phyloP scores from a whole-genome alignment of 2,888 invertebrate genomes.

The Prosapia bicincta region DNA sequence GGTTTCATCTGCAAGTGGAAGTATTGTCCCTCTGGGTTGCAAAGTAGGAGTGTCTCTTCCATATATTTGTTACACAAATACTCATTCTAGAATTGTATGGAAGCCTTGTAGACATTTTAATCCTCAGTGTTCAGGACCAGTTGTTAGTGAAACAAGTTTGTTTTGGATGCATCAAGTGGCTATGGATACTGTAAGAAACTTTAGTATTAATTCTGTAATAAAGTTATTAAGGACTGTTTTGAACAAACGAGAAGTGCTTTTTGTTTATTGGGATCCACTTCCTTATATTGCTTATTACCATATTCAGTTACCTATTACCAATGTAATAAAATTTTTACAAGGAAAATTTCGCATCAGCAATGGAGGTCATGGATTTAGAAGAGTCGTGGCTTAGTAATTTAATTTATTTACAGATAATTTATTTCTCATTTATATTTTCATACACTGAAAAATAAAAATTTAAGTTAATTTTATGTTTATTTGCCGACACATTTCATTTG shows the following conservation, averaged over 20 bases:
- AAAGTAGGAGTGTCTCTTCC: conserved; percentile 76
- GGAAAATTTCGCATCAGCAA: conserved; percentile 22
- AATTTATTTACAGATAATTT: no score
- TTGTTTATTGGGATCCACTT: conserved; percentile 80
- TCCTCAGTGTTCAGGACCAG: conserved; percentile 52
- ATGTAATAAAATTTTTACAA: conserved; percentile 53
- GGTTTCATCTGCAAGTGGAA: conserved; percentile 56
- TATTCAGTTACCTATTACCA: conserved; percentile 66
- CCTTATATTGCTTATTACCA: conserved; percentile 85
- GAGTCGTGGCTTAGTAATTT: not conserved
- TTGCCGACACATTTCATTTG: no score
- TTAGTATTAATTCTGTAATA: conserved; percentile 52
- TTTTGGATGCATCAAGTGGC: conserved; percentile 61
- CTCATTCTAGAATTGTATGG: conserved; percentile 62
- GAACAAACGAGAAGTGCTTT: conserved; percentile 75
- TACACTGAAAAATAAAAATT: no score
- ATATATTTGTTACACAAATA: conserved; percentile 72
- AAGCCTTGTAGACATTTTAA: conserved; percentile 61
- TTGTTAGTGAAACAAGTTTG: conserved; percentile 49
- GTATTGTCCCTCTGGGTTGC: conserved; percentile 62
- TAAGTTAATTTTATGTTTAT: no score
- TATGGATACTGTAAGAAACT: conserved; percentile 49
- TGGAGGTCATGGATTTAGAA: conserved; percentile 22
- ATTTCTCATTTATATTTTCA: no score
- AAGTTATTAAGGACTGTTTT: conserved; percentile 64